Evolutionary conservation across 1,140 invertebrate species (phyloP), one percentile per base, ranked within the genome.

Genomic region (Drosophila lowei): DNA sequence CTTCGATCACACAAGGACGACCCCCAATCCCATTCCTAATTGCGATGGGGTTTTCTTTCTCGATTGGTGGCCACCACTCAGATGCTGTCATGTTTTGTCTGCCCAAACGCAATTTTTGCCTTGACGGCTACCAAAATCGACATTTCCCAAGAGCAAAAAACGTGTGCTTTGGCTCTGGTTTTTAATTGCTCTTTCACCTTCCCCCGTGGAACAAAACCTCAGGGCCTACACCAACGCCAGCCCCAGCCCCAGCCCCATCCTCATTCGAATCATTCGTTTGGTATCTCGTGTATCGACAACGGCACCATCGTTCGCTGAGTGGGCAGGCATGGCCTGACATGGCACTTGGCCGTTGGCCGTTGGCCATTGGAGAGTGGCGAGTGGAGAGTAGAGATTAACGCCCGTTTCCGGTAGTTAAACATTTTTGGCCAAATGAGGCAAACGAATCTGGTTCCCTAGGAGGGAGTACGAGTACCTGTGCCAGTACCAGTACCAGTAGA

Each of bases 321-420:
- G 80, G 68, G 80, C 72, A 79, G 57, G 44, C 61, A 48, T 25
- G 23, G 4, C 23, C 15, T 38, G 34, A 42, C 34, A 28, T 11
- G 64, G 70, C 63, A 77, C 70, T 77, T 72, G 54, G 43, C 47
- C 8, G 23, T 8, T 16, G 49, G 42, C 18, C 18, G 18, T 18
- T 54, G 60, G 43, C 47, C 8, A 41, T 8, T 16, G 49, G 42
- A 18, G 13, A 21, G 28, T 54, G 25, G 43, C 42, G n/a, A 13
- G 21, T 30, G 28, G 30, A 30, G 28, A 9, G 48, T 66, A 73
- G 63, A 79, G 81, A 85, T 85, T 86, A 86, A 80, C 81, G 81
- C 81, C 81, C 68, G 64, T 84, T 76, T 79, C 73, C 77, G 70
- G 78, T 86, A 79, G 72, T 84, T 79, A 63, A 67, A 53, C 63